A percentile compares a stretch with the other conserved stretches of the same genome.
Conservation (phyloP, 2,113 vertebrate genomes). For the Condylura cristata region DNA sequence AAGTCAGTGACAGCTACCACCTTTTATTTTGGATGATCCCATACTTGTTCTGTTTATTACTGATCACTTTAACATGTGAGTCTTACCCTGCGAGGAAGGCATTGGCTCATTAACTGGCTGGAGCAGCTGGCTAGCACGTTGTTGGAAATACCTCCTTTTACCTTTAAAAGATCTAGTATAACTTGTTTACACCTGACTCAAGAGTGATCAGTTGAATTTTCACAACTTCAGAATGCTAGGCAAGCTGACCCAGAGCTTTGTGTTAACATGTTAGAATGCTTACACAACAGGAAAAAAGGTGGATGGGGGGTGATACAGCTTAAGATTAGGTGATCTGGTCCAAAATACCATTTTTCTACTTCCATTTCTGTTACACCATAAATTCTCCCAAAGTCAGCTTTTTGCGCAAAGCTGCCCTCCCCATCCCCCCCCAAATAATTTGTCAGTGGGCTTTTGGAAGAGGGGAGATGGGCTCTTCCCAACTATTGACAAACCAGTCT, state of each 20-base stretch:
- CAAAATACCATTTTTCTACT: neutral
- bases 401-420: neutral
- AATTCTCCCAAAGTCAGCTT: neutral
- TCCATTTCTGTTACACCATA: neutral
- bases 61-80: neutral
- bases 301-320: neutral
- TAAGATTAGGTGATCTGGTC: neutral
- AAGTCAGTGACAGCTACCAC: neutral
- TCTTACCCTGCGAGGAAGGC: neutral
- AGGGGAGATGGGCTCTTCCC: neutral
- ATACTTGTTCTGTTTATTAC: neutral
- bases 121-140: neutral
- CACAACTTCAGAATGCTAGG: neutral
- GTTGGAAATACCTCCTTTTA: neutral
- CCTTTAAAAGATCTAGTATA: neutral
- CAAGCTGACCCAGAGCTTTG: neutral
- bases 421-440: neutral
- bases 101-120: neutral
- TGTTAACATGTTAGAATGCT: neutral
- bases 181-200: neutral
- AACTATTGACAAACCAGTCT: neutral
- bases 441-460: neutral
- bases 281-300: neutral
- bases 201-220: neutral
- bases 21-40: neutral